Base-by-base conservation (phyloP, 2,113 vertebrate genomes). In the Peromyscus californicus region DNA sequence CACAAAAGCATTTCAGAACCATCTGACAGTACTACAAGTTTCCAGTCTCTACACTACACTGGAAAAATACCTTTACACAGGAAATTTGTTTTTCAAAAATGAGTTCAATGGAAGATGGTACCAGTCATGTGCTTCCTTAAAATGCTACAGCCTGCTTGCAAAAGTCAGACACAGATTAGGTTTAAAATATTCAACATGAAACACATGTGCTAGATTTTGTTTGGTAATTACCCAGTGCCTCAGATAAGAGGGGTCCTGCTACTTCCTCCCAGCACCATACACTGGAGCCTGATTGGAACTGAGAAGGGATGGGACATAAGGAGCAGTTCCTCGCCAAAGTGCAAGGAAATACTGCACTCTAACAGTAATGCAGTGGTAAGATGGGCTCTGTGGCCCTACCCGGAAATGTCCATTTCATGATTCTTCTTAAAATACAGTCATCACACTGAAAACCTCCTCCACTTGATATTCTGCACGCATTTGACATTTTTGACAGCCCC, bases 41-140 rank as follows among this genome's bases (percentile, higher is more conserved):
- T 93, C 94, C 42, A 95, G 54, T 67, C 6, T 45, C 86, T 22
- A 67, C 12, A 63, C 39, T 83, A 75, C 31, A 57, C 17, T 54
- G 82, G 45, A 67, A 74, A 90, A 86, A 83, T 63, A 84, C 57
- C 65, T 87, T 76, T 61, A 89, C 1, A 22, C 78, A 93, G 91
- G 83, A 97, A 95, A 94, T 65, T 33, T 74, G 33, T 51, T 98
- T 89, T 85, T 95, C 78, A 96, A 95, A 94, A 89, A 3, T 69
- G 45, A 94, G 95, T 83, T 95, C 24, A 59, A 29, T 67, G 48
- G 31, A 90, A 59, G 65, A 93, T 67, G 0, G 17, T 85, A 85
- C 33, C 80, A 91, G 74, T 72, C 57, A 70, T 75, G n/a, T 92
- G n/a, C n/a, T 85, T 95, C 54, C 74, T 88, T 63, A 83, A 83